phyloP scores from a whole-genome alignment of 2,888 invertebrate species.

The Meteorus colon region DNA sequence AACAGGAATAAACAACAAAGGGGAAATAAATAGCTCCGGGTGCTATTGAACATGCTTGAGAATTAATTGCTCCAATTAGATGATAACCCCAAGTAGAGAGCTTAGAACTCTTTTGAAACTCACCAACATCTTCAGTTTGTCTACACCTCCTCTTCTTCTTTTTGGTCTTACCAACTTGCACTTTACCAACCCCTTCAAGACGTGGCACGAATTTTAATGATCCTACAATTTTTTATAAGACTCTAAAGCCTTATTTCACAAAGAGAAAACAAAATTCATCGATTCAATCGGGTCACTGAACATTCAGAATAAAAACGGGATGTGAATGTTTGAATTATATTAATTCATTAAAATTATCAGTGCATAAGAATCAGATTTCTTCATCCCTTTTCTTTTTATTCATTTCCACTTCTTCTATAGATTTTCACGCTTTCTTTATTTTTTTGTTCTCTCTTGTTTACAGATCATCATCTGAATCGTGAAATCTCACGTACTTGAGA shows the following conservation, averaged over 20 bases:
- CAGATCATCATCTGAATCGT: constrained; percentile 67
- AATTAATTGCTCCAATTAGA: constrained; percentile 30
- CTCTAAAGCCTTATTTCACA: neutral
- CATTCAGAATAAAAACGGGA: neutral
- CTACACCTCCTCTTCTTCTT: neutral
- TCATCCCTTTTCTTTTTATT: neutral
- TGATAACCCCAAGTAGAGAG: neutral
- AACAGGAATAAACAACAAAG: neutral
- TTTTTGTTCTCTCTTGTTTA: constrained; percentile 50
- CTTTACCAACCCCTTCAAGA: neutral
- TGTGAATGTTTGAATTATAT: neutral
- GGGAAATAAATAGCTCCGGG: neutral
- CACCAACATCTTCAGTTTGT: neutral
- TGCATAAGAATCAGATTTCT: neutral
- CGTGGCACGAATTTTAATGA: constrained; percentile 23
- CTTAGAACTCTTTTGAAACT: neutral
- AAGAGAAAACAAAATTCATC: neutral
- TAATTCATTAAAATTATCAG: neutral
- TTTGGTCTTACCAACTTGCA: neutral
- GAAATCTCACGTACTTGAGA: constrained; percentile 63
- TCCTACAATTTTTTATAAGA: neutral
- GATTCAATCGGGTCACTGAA: constrained; percentile 13
- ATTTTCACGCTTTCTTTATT: neutral
- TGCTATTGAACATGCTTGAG: neutral
- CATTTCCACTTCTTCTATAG: neutral